These are phyloP conservation scores for Antechinus stuartii DNA, from an alignment of 2,113 vertebrate species.

Conservation along the genomic window DNA sequence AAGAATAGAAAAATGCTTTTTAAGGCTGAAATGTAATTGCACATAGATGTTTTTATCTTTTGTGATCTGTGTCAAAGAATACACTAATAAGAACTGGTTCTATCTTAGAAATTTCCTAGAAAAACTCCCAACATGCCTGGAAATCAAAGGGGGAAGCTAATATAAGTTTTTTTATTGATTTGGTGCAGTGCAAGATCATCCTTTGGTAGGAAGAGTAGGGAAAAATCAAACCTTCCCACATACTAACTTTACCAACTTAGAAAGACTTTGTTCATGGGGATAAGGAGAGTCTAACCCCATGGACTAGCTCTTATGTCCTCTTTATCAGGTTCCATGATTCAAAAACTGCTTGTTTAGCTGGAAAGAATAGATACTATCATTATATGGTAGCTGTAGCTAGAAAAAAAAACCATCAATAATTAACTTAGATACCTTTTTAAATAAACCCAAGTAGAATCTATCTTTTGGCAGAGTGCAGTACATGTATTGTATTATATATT, in stretches of 20 bases:
- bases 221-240: not conserved
- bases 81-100: conserved; percentile 9
- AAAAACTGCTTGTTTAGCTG: conserved; percentile 9
- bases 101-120: conserved; percentile 36
- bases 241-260: conserved; percentile 2
- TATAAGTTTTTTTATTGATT: conserved; percentile 20
- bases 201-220: not conserved
- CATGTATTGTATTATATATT: not conserved
- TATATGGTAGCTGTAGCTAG: not conserved
- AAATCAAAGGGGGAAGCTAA: conserved; percentile 29
- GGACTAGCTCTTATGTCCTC: not conserved
- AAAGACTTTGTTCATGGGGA: not conserved
- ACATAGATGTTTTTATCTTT: conserved; percentile 58
- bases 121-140: not conserved
- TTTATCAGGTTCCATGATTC: conserved; percentile 15
- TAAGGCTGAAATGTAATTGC: not conserved
- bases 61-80: conserved; percentile 28
- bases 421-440: conserved; percentile 34
- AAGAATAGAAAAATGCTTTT: conserved; percentile 23
- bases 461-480: not conserved
- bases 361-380: not conserved
- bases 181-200: not conserved
- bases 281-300: not conserved
- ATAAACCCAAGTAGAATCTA: not conserved
- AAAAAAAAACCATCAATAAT: not conserved